phyloP scores from a whole-genome alignment of 2,797 vertebrate species.

The Arvicola amphibius region DNA sequence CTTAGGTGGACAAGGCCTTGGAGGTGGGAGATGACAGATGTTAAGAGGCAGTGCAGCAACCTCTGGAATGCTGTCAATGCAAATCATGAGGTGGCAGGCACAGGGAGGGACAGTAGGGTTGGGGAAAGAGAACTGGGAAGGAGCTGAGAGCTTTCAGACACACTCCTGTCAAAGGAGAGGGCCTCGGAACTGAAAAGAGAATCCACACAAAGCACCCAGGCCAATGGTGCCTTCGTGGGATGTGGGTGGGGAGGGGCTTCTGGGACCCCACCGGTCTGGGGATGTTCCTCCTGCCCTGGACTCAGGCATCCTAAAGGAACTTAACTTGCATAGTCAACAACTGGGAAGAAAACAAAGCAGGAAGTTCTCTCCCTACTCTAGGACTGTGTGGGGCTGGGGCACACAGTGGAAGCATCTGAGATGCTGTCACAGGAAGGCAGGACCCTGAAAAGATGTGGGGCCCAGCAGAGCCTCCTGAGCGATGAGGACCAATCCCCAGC shows the following conservation, averaged over 20 bases:
- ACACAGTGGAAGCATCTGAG: background rate
- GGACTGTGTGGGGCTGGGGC: background rate
- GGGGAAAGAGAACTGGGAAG: background rate
- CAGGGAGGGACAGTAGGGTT: accelerated
- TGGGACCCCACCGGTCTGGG: background rate
- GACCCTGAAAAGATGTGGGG: background rate
- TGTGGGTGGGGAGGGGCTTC: background rate
- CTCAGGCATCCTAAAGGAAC: background rate
- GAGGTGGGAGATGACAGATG: background rate
- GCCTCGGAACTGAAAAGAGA: too few species aligned
- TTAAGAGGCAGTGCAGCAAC: background rate
- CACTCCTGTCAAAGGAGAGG: background rate
- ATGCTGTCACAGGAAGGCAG: background rate
- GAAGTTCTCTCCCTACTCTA: background rate
- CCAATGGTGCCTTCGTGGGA: background rate
- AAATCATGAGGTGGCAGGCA: background rate
- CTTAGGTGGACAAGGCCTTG: background rate
- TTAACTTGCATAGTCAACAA: background rate
- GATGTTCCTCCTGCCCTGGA: background rate
- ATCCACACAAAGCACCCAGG: background rate
- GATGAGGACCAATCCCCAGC: background rate
- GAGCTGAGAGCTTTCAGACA: background rate
- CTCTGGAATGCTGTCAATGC: background rate
- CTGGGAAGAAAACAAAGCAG: background rate
- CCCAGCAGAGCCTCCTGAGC: background rate